Evolutionary conservation across 2,113 vertebrate species (phyloP).

Genomic region (Xenotilapia caudafasciata): DNA sequence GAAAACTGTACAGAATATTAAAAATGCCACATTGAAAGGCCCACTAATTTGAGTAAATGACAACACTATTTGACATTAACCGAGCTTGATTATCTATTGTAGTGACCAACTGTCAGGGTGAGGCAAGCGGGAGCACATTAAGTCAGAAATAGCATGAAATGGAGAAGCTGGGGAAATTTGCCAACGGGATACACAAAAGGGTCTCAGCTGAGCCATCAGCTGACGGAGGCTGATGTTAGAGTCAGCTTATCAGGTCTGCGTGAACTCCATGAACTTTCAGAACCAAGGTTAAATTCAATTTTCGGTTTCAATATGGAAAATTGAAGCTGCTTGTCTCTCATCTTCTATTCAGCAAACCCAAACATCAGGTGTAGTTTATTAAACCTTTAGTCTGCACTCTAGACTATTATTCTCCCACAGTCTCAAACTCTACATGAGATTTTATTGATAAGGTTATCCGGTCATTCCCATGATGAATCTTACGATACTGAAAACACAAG

Average conservation of each 20-base stretch:
- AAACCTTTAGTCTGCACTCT: not conserved
- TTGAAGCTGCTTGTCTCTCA: rapidly evolving
- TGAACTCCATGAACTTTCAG: not conserved
- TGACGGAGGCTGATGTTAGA: not conserved
- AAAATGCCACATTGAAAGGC: not conserved
- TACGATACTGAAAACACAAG: rapidly evolving
- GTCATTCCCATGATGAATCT: not conserved
- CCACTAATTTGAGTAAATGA: not conserved
- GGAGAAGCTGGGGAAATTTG: not conserved
- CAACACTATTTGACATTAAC: not conserved
- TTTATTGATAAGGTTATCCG: not conserved
- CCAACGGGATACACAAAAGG: not conserved
- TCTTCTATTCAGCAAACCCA: not conserved
- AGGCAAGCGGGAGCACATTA: not conserved
- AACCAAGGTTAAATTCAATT: rapidly evolving
- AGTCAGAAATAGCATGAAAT: not conserved
- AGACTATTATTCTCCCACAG: not conserved
- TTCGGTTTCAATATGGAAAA: not conserved
- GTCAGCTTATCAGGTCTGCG: not conserved
- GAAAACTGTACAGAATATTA: not conserved
- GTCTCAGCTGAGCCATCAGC: not conserved
- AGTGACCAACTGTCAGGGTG: not conserved
- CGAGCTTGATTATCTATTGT: not conserved
- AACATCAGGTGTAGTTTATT: not conserved
- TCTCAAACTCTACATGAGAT: not conserved